Evolutionary conservation across 64 coral and sea anemone species (phyloP).

Genomic region (Montipora cactus): DNA sequence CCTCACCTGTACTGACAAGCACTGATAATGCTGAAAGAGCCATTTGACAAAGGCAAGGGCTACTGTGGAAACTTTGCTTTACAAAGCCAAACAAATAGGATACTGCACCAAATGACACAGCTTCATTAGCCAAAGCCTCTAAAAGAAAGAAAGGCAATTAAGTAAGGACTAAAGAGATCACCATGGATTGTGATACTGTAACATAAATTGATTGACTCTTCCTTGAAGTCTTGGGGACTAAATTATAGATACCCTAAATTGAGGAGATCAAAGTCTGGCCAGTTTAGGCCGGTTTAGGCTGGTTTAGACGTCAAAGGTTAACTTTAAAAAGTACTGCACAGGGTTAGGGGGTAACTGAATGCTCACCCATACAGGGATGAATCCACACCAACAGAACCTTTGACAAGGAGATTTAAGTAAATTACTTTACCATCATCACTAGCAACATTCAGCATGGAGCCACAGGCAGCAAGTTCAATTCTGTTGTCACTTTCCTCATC

Average conservation of each 20-base stretch:
- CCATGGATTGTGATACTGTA: no score
- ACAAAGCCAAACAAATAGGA: constrained; percentile 69
- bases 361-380: no score
- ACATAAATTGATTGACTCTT: no score
- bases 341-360: no score
- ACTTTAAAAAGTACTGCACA: no score
- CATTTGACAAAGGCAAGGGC: constrained; percentile 69
- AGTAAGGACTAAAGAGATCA: no score
- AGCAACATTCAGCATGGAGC: constrained; percentile 81
- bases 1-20: constrained; percentile 57
- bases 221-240: no score
- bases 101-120: constrained; percentile 66
- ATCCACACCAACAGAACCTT: no score
- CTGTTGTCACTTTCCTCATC: constrained; percentile 82
- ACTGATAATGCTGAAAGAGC: constrained; percentile 82
- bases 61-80: constrained; percentile 65
- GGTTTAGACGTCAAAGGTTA: no score
- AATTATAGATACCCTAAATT: no score
- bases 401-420: neutral
- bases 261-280: no score
- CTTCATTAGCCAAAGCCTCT: constrained; percentile 60
- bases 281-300: no score
- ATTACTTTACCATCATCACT: constrained; percentile 82
- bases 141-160: neutral
- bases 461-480: constrained; percentile 87